phyloP scores from a whole-genome alignment of 2,797 vertebrate species.

The Pantherophis vulpinus region DNA sequence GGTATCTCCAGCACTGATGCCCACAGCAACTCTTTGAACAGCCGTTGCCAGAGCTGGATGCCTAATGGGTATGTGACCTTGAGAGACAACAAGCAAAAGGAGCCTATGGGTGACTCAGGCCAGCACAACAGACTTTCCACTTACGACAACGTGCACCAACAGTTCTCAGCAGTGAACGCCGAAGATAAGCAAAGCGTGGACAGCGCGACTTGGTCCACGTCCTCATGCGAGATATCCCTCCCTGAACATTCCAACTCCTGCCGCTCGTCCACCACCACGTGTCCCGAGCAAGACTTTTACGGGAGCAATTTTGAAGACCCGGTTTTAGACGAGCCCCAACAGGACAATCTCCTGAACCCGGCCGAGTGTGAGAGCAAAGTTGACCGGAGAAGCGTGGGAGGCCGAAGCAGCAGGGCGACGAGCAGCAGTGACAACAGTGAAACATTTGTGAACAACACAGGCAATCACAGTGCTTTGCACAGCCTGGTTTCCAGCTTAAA shows the following conservation, averaged over 20 bases:
- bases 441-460: slow-evolving; percentile 75
- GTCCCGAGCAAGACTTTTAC: slow-evolving; percentile 94
- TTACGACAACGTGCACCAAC: slow-evolving; percentile 96
- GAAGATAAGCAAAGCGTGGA: slow-evolving; percentile 98
- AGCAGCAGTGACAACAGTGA: slow-evolving; percentile 91
- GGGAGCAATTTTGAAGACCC: slow-evolving; percentile 84
- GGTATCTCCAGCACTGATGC: slow-evolving; percentile 81
- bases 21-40: slow-evolving; percentile 71
- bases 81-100: slow-evolving; percentile 82
- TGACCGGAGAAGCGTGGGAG: slow-evolving; percentile 73
- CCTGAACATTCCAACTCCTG: slow-evolving; percentile 94
- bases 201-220: slow-evolving; percentile 98
- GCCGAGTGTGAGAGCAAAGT: slow-evolving; percentile 76
- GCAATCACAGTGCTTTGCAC: slow-evolving; percentile 91
- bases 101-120: slow-evolving; percentile 67
- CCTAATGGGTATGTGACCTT: slow-evolving; percentile 86
- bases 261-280: slow-evolving; percentile 95
- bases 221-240: slow-evolving; percentile 96
- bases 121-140: slow-evolving; percentile 94
- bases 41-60: slow-evolving; percentile 78
- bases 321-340: slow-evolving; percentile 75
- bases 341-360: slow-evolving; percentile 69
- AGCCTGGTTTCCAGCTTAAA: slow-evolving; percentile 94
- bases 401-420: slow-evolving; percentile 81
- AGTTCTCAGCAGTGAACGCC: slow-evolving; percentile 79